Conservation (phyloP, 2,113 vertebrate genomes). For the Corvus cornix region DNA sequence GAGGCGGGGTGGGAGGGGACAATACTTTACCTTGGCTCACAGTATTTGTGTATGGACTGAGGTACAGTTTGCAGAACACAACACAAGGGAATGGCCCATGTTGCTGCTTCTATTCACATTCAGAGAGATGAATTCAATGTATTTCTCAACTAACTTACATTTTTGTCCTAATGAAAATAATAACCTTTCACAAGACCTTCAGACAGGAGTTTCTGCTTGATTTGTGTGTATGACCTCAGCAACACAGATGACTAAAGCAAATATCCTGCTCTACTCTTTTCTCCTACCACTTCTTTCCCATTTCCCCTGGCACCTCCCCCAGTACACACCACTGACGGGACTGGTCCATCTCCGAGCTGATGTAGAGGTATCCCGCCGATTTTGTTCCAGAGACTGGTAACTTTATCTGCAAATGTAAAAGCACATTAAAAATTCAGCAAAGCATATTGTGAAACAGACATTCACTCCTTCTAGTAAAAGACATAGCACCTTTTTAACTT, state of each 20-base stretch:
- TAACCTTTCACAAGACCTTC: background rate
- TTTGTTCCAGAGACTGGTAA: conserved; percentile 79
- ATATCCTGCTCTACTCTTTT: background rate
- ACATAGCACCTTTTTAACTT: background rate
- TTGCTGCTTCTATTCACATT: background rate
- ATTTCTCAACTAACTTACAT: background rate
- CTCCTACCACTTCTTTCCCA: background rate
- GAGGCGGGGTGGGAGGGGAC: background rate
- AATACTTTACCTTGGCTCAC: background rate
- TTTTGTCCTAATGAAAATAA: background rate
- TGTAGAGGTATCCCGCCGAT: conserved; percentile 67
- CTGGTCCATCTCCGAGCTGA: conserved; percentile 65
- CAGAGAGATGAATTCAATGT: background rate
- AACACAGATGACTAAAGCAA: background rate
- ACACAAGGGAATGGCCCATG: background rate
- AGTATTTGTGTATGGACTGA: background rate
- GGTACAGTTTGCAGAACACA: background rate
- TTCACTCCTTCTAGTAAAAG: background rate
- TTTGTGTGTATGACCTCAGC: background rate
- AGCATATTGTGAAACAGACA: background rate
- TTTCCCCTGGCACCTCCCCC: background rate
- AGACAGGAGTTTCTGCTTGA: background rate
- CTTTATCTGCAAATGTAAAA: conserved; percentile 71
- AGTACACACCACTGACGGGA: conserved; percentile 52
- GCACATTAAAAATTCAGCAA: background rate